phyloP scores from a whole-genome alignment of 2,888 invertebrate genomes.

The Euplagia quadripunctaria region DNA sequence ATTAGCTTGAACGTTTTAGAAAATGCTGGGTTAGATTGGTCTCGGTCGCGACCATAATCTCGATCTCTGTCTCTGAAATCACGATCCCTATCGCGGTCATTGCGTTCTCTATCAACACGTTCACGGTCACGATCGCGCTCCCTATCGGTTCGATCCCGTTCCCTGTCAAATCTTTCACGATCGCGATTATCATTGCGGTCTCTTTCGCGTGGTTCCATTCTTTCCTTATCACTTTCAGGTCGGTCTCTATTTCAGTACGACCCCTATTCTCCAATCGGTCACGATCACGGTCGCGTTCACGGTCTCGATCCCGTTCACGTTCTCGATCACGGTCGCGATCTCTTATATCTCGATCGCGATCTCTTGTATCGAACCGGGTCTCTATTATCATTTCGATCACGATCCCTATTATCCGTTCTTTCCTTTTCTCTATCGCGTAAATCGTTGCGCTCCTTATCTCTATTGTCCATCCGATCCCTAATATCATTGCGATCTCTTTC shows the following conservation, averaged over 20 bases:
- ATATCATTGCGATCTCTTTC: constrained; percentile 62
- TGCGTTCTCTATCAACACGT: constrained; percentile 54
- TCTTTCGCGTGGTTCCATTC: constrained; percentile 40
- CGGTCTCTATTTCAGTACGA: constrained; percentile 70
- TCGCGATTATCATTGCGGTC: constrained; percentile 62
- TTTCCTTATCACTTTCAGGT: constrained; percentile 49
- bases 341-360: constrained; percentile 61
- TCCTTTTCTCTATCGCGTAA: constrained; percentile 58
- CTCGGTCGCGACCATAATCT: constrained; percentile 78
- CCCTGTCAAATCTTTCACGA: constrained; percentile 59
- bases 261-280: constrained; percentile 61
- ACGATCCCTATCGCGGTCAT: constrained; percentile 67
- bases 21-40: constrained; percentile 88
- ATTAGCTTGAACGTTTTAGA: constrained; percentile 93
- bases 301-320: constrained; percentile 74
- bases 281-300: constrained; percentile 65
- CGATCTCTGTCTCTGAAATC: constrained; percentile 71
- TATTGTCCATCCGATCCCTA: constrained; percentile 70
- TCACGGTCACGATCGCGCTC: constrained; percentile 67
- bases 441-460: constrained; percentile 70
- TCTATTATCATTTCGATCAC: constrained; percentile 77
- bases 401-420: constrained; percentile 51
- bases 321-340: constrained; percentile 53
- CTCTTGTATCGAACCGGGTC: constrained; percentile 59
- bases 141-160: constrained; percentile 61